Evolutionary conservation across 2,113 vertebrate genomes (phyloP).

Genomic region (Tragelaphus imberbis): DNA sequence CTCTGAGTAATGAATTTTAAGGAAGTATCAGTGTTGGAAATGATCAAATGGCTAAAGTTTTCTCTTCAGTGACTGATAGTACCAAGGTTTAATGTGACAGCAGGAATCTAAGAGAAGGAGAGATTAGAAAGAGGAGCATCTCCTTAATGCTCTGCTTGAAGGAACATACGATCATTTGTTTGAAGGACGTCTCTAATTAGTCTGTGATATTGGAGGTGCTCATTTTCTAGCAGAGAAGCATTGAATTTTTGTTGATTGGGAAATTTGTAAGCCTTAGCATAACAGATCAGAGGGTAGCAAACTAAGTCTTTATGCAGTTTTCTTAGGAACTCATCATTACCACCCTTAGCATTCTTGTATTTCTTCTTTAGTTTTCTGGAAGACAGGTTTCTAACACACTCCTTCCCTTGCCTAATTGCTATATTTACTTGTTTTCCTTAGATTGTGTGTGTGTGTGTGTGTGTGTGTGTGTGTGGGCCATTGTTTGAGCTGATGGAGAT

Average conservation of each 20-base stretch:
- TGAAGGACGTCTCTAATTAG: neutral
- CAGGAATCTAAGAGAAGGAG: neutral
- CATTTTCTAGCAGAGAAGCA: neutral
- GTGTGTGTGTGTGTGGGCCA: neutral
- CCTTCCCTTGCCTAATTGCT: neutral
- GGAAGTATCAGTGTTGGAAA: neutral
- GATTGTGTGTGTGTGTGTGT: neutral
- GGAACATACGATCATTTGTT: neutral
- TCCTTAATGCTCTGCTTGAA: neutral
- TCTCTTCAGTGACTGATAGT: neutral
- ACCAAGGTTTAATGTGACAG: neutral
- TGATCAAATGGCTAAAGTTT: neutral
- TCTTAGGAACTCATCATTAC: neutral
- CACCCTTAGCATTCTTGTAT: neutral
- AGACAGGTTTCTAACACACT: neutral
- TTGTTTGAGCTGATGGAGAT: neutral
- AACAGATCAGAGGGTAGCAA: neutral
- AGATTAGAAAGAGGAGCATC: neutral
- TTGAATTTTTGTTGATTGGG: neutral
- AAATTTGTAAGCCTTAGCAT: neutral
- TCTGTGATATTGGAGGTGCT: neutral
- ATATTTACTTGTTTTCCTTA: neutral
- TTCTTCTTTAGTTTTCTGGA: neutral
- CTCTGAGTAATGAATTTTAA: neutral
- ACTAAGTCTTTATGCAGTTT: neutral